phyloP scores from a whole-genome alignment of 2,888 invertebrate genomes.

The Drosophila kambysellisi region DNA sequence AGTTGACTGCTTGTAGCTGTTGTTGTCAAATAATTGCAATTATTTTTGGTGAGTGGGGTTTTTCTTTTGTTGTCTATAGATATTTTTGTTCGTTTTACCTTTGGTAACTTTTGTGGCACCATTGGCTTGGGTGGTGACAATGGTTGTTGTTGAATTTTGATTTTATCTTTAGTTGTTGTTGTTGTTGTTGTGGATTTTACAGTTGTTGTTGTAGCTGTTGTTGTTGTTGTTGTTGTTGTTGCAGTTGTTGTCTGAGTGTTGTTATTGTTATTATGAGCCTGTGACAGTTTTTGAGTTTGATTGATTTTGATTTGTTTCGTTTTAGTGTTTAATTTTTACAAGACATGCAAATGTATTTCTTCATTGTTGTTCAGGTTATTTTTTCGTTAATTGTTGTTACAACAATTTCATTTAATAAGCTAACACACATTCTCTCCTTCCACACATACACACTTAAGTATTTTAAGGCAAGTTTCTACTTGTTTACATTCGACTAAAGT shows the following conservation, averaged over 20 bases:
- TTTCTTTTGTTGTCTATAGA: constrained; percentile 9
- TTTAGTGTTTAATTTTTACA: constrained; percentile 42
- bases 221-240: constrained; percentile 28
- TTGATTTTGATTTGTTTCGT: constrained; percentile 56
- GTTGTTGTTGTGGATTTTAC: constrained; percentile 54
- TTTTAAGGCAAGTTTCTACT: neutral
- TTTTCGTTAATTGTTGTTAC: neutral
- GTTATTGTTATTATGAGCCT: constrained; percentile 65
- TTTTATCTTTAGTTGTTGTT: constrained; percentile 58
- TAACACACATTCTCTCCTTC: neutral
- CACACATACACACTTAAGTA: neutral
- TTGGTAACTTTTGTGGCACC: constrained; percentile 83
- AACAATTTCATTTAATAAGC: neutral
- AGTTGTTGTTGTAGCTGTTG: constrained; percentile 51
- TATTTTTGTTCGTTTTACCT: constrained; percentile 79
- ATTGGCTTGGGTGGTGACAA: constrained; percentile 85
- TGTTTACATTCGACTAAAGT: constrained; percentile 35
- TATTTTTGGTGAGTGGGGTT: neutral
- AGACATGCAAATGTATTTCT: constrained; percentile 54
- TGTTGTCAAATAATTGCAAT: constrained; percentile 38
- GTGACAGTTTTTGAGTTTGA: constrained; percentile 55
- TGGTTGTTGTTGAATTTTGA: constrained; percentile 84
- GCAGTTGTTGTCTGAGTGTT: constrained; percentile 54
- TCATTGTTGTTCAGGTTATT: constrained; percentile 1
- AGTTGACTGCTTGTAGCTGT: constrained; percentile 35